Percentiles rank a stretch among this genome's conserved stretches.
These are phyloP conservation scores for Calephelis nemesis DNA, from an alignment of 1,140 invertebrate species.

Conservation along the genomic window DNA sequence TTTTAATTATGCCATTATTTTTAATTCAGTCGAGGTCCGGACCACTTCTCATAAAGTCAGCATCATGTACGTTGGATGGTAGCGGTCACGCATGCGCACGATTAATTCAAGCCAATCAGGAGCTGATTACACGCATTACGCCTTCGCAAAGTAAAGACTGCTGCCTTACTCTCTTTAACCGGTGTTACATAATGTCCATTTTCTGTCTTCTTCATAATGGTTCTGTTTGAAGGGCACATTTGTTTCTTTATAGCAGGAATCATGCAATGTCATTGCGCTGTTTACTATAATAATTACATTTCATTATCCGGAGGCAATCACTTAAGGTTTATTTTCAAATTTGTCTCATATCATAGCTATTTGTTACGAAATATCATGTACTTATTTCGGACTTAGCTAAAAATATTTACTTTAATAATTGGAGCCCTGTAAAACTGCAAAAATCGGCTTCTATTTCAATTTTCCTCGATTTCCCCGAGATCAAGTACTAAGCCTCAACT, in stretches of 20 bases:
- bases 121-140: conserved; percentile 74
- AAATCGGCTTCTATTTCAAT: too few species aligned
- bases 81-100: conserved; percentile 73
- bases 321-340: conserved; percentile 21
- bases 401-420: too few species aligned
- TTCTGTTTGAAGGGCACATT: background rate
- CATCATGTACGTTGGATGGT: conserved; percentile 59
- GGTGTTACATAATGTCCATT: conserved; percentile 37
- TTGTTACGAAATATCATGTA: background rate
- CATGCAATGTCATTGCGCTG: conserved; percentile 56
- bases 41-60: conserved; percentile 64
- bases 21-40: conserved; percentile 62
- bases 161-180: conserved; percentile 38
- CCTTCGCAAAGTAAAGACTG: conserved; percentile 52
- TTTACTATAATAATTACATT: conserved; percentile 41
- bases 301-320: conserved; percentile 41
- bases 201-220: conserved; percentile 9
- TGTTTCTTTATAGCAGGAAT: conserved; percentile 48
- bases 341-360: background rate
- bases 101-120: conserved; percentile 77
- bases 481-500: too few species aligned
- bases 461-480: too few species aligned
- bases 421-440: too few species aligned
- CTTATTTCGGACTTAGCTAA: background rate
- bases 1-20: conserved; percentile 75